Base-by-base conservation (phyloP, 1,140 invertebrate genomes). In the Phortica variegata region DNA sequence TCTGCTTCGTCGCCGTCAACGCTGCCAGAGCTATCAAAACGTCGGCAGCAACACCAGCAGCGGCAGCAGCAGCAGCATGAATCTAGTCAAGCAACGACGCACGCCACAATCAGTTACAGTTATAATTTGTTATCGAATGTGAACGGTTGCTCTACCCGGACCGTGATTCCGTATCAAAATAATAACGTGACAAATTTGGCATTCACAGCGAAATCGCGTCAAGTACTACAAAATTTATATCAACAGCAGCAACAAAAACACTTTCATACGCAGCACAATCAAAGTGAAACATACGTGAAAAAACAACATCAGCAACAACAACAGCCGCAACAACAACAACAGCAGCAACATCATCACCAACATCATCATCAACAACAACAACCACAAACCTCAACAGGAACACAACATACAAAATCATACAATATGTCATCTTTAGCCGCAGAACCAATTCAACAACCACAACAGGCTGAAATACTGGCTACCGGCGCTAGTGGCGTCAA, bases 401-500 rank as follows among this genome's bases (percentile, higher is more conserved):
- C 23, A 26, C 46, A 53, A 40, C 43, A 48, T 20, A 45, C 47
- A 48, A 48, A 40, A 40, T 34, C 38, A 55, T 73, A 68, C 39
- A 57, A 69, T 45, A 73, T 73, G 70, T 73, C 70, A 36, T 73
- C 70, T 18, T 39, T 73, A 47, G 70, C 70, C 43, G 70, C 70
- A 10, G 70, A 73, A 48, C 70, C 70, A 0, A 47, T 73, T 3
- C 57, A 68, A 38, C 46, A 58, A 16, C 47, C 47, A 29, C 59
- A 62, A 39, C 29, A 46, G n/a, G 42, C 44, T 2, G 60, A 60
- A 15, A 54, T 62, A 56, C 51, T 53, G 43, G 37, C 47, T 23
- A 41, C 51, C 18, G 29, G 36, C n/a, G 43, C 49, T 21, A 54
- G 43, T 43, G 47, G 34, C 34, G 40, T 19, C 29, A 36, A 26